Evolutionary conservation across 2,888 invertebrate species (phyloP), one percentile per base, ranked within the genome.

Genomic region (Drosophila infuscata): DNA sequence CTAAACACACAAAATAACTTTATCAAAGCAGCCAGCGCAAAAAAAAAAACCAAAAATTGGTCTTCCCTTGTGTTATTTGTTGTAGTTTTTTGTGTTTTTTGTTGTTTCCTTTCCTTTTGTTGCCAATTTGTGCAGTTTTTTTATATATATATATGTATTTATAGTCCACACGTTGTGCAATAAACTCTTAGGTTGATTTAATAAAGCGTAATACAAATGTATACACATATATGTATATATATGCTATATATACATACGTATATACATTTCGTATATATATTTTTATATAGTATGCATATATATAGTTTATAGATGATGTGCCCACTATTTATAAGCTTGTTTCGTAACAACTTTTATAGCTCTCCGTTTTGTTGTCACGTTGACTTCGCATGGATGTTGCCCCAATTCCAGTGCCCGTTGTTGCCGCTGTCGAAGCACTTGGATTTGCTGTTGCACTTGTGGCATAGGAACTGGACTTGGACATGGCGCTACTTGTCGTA

Each of bases 321-420:
- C 62, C 48, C 65, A 66, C 66, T 74, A 74, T 85, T 89, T 92
- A 92, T 85, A 92, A 91, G 91, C 92, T 92, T 79, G 92, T 92
- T 86, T 92, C 92, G 74, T 91, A 93, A 69, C 87, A 92, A 82
- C 91, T 92, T 82, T 89, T 92, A 72, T 91, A 92, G 72, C 86
- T 89, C 70, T 91, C 91, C 70, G 82, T 79, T 76, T 91, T 91
- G 72, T 91, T 91, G 73, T 92, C 92, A 64, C 88, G 89, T 87
- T 87, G 90, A 76, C 76, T 81, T 74, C 88, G 86, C 59, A 72
- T 64, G 41, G 73, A 56, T 58, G 91, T 32, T 36, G 81, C 15
- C 46, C 46, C 46, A 46, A 46, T 46, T 15, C 46, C 46, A 8
- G 46, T 15, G 15, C 46, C 46, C 15, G 46, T 52, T 76, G 86